Evolutionary conservation across 2,113 vertebrate species (phyloP).

Genomic region (Eonycteris spelaea): DNA sequence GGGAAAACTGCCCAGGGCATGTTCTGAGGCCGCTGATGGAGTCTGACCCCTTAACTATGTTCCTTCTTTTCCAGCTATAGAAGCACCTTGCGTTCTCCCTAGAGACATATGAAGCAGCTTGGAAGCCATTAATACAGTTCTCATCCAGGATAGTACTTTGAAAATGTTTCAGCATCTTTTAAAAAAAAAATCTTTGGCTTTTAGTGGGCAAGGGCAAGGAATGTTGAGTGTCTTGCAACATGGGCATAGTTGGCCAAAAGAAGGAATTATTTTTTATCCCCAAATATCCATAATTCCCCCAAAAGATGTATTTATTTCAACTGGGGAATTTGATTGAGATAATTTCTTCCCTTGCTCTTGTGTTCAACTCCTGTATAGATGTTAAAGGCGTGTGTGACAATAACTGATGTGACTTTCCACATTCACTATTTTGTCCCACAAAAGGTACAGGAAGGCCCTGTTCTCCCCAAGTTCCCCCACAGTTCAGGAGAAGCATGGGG

Average conservation of each 20-base stretch:
- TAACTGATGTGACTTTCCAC: neutral
- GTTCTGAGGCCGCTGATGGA: neutral
- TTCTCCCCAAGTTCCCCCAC: neutral
- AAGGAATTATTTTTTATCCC: neutral
- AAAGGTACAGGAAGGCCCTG: neutral
- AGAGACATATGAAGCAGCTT: neutral
- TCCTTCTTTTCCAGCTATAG: no score
- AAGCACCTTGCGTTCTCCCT: neutral
- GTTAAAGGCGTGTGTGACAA: neutral
- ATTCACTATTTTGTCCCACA: neutral
- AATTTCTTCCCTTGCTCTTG: neutral
- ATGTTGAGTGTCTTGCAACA: neutral
- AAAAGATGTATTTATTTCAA: neutral
- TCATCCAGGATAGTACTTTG: neutral
- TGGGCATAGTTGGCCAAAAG: neutral
- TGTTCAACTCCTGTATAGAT: neutral
- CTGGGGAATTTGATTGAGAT: neutral
- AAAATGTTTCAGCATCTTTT: neutral
- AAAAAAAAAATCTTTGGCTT: neutral
- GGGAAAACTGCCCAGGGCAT: neutral
- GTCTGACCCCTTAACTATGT: neutral
- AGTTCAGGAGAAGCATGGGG: rapidly evolving
- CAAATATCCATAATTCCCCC: neutral
- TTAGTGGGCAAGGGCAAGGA: neutral
- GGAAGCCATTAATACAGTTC: neutral